Percentiles rank a stretch among this genome's conserved stretches.
phyloP scores from a whole-genome alignment of 2,888 invertebrate species.

The Theretra japonica region DNA sequence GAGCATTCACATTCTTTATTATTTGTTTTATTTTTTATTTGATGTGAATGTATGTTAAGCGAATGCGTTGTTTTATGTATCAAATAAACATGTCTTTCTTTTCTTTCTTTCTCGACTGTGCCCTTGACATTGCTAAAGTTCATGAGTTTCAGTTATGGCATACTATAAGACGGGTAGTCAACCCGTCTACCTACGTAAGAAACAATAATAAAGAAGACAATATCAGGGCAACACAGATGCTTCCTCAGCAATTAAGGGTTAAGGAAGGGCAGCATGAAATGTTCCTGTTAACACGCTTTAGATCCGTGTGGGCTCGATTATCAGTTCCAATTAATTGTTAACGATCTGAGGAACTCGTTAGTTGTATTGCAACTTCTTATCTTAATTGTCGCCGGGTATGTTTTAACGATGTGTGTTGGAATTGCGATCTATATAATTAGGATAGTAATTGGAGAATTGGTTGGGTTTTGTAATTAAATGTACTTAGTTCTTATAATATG shows the following conservation, averaged over 20 bases:
- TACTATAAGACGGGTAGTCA: too few species aligned
- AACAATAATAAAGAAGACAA: too few species aligned
- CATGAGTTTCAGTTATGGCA: too few species aligned
- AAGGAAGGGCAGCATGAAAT: background rate
- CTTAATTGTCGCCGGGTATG: slow-evolving; percentile 36
- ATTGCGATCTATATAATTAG: background rate
- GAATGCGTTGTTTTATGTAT: too few species aligned
- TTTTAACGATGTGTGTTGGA: background rate
- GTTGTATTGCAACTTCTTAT: slow-evolving; percentile 45
- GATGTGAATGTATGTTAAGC: too few species aligned
- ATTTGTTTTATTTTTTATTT: too few species aligned
- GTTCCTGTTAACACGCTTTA: slow-evolving; percentile 33
- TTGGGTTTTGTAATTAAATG: background rate
- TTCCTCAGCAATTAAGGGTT: background rate
- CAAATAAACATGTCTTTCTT: too few species aligned
- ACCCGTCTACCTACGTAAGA: too few species aligned
- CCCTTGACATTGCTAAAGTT: too few species aligned
- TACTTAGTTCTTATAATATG: background rate
- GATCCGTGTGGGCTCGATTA: slow-evolving; percentile 44
- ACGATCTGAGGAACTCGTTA: slow-evolving; percentile 51
- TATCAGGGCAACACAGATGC: too few species aligned
- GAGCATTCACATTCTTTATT: too few species aligned
- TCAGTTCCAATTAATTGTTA: slow-evolving; percentile 56
- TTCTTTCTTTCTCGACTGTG: too few species aligned
- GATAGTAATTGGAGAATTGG: background rate